phyloP scores from a whole-genome alignment of 2,113 vertebrate species.

The Hypocryptadius cinnamomeus region DNA sequence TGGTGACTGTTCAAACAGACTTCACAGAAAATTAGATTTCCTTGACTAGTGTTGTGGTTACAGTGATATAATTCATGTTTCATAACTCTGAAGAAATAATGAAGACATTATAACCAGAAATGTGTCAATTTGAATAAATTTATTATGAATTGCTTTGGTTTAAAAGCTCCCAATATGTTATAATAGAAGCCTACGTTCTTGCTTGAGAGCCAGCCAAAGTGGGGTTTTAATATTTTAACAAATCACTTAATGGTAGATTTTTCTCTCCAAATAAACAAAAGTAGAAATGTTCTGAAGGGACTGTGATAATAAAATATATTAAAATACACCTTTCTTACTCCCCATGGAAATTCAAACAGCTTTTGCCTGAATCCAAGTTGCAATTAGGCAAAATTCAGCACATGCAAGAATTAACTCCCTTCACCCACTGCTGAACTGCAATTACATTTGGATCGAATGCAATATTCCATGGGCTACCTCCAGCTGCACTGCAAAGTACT shows the following conservation, averaged over 20 bases:
- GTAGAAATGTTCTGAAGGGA: background rate
- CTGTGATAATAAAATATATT: background rate
- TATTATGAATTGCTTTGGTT: slow-evolving; percentile 52
- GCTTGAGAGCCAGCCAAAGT: slow-evolving; percentile 28
- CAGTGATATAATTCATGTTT: slow-evolving; percentile 47
- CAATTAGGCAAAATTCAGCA: background rate
- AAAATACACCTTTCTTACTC: background rate
- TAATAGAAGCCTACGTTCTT: slow-evolving; percentile 51
- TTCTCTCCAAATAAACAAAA: slow-evolving; percentile 3
- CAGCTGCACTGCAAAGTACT: background rate
- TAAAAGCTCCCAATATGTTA: slow-evolving; percentile 56
- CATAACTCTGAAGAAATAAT: slow-evolving; percentile 59
- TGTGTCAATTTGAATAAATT: slow-evolving; percentile 57
- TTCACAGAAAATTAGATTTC: slow-evolving; percentile 36
- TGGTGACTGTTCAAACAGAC: slow-evolving; percentile 11
- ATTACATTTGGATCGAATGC: background rate
- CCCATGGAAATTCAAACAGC: background rate
- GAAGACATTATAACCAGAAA: slow-evolving; percentile 51
- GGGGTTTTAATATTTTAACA: background rate
- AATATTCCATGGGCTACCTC: background rate
- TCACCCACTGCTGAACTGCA: background rate
- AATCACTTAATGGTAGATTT: background rate
- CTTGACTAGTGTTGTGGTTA: slow-evolving; percentile 44
- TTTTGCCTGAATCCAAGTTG: background rate
- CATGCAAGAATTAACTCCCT: background rate